These are phyloP conservation scores for Mystacornis crossleyi DNA, from an alignment of 2,113 vertebrate genomes.

Conservation along the genomic window DNA sequence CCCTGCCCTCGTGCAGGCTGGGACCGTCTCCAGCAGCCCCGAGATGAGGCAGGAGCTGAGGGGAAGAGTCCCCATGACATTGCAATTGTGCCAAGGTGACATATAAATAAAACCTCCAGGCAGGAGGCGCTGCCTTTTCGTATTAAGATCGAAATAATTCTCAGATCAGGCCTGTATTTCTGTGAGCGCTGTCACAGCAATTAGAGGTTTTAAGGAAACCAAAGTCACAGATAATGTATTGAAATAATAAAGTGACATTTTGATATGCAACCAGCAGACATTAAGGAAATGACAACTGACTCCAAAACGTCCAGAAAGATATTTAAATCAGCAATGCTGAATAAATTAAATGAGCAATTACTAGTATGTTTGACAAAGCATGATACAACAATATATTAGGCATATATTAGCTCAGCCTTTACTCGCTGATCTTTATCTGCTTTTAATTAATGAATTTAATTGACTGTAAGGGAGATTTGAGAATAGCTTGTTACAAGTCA, in stretches of 20 bases:
- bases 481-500: background rate
- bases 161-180: background rate
- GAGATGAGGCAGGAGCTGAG: background rate
- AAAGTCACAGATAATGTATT: background rate
- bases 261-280: background rate
- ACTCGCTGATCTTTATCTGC: slow-evolving; percentile 49
- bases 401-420: slow-evolving; percentile 42
- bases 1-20: background rate
- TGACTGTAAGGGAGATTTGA: slow-evolving; percentile 18
- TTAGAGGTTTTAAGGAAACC: slow-evolving; percentile 38
- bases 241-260: slow-evolving; percentile 12
- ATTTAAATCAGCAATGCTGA: background rate
- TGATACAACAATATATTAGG: slow-evolving; percentile 34
- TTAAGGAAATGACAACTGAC: background rate
- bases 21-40: background rate
- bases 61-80: background rate
- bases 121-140: slow-evolving; percentile 3
- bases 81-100: background rate
- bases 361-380: slow-evolving; percentile 32
- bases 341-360: slow-evolving; percentile 48
- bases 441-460: slow-evolving; percentile 59
- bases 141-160: background rate
- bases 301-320: slow-evolving; percentile 21
- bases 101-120: background rate
- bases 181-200: slow-evolving; percentile 45